Evolutionary conservation across 1,140 invertebrate species (phyloP), one percentile per base, ranked within the genome.

Genomic region (Brachionus koreanus): DNA sequence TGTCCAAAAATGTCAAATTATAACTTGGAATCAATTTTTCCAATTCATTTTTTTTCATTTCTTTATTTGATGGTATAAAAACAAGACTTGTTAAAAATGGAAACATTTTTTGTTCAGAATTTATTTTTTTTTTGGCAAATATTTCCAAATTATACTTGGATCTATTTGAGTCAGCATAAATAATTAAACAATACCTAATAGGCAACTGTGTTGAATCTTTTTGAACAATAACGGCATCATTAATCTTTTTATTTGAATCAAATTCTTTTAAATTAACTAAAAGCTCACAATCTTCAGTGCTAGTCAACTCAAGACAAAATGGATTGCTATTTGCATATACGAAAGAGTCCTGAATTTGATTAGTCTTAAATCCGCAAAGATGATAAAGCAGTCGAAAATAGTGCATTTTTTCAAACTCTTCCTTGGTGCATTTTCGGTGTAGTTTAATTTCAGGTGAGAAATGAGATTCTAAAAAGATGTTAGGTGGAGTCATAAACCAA

Each of bases 351-450:
- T 69, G n/a, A 35, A 39, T 39, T 39, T 35, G 37, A n/a, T 1
- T 16, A 39, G n/a, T 39, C 65, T 69, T 69, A 33, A 69, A 69
- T 19, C 65, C 65, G 6, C 16, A 39, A 16, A 39, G 9, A 25
- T 69, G 35, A 39, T 37, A 69, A 9, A 37, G 16, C 16, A 69
- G 33, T 69, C 19, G 5, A 39, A 19, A 37, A 12, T 35, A 39
- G 29, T 69, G 29, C 37, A 69, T 39, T 16, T 16, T 69, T 69
- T 69, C 65, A 69, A 69, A 69, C 10, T 69, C 65, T 69, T 69
- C 16, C 19, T 69, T 37, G 2, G 65, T 42, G 16, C 37, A 39
- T 39, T 69, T 69, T 39, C 65, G 10, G n/a, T 69, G 65, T 16
- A 69, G n/a, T 33, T 69, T 69, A 19, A 37, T 39, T 69, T 69